These are phyloP conservation scores for Molossus alvarezi DNA, from an alignment of 2,797 vertebrate genomes.

Conservation along the genomic window DNA sequence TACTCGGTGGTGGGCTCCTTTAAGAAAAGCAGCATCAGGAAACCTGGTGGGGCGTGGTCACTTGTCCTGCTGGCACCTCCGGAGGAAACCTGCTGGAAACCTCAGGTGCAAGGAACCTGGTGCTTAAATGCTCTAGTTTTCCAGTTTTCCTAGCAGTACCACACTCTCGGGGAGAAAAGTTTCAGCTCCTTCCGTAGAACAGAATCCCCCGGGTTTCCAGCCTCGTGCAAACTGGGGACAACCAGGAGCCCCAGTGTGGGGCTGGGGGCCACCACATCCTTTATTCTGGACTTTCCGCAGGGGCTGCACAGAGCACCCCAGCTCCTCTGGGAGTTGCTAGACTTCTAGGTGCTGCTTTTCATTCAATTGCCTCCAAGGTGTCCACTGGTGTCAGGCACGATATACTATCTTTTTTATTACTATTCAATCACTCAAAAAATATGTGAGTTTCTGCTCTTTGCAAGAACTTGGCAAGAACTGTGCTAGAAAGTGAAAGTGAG, in stretches of 20 bases:
- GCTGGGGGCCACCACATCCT: not conserved
- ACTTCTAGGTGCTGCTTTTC: rapidly evolving
- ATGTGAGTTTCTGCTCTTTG: not conserved
- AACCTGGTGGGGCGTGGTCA: no score
- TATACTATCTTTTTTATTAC: not conserved
- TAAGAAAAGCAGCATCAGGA: not conserved
- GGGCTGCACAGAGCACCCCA: not conserved
- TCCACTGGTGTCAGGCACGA: rapidly evolving
- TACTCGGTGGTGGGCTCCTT: rapidly evolving
- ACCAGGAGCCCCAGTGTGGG: not conserved
- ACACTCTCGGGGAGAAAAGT: not conserved
- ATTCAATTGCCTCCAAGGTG: not conserved
- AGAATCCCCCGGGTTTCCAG: not conserved
- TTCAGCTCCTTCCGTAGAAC: not conserved
- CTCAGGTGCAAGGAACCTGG: not conserved
- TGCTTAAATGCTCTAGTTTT: not conserved
- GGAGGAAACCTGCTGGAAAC: not conserved
- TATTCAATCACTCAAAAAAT: not conserved
- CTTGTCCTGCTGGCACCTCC: not conserved
- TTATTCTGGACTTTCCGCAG: not conserved
- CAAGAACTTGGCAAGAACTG: not conserved
- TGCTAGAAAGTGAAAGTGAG: not conserved
- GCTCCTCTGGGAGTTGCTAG: not conserved
- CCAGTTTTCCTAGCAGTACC: rapidly evolving
- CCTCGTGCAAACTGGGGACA: not conserved